Base-by-base conservation (phyloP, 2,888 invertebrate species). In the Doris montereyensis region DNA sequence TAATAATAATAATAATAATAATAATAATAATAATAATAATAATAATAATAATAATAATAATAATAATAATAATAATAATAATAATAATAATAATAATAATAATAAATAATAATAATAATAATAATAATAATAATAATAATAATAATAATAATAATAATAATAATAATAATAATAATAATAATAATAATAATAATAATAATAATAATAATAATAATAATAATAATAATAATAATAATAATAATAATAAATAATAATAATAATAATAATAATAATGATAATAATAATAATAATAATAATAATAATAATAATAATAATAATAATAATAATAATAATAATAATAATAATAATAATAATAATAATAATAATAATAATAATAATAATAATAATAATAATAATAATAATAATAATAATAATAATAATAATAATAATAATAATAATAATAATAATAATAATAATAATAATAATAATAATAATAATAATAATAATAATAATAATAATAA, bases 1-100 rank as follows among this genome's bases (percentile, higher is more conserved):
- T 62, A 62, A 24, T 62, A 62, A 21, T n/a, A 62, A 21, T 62
- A 62, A 21, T 62, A 62, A 21, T 62, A 62, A 21, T 62, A 62
- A 21, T 62, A 62, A 21, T 62, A 62, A 21, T 62, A 62, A 21
- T 62, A 62, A 24, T 62, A 62, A 21, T 62, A 62, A 21, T 62
- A 62, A 21, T 62, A 62, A 21, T 62, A 62, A 21, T 62, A 62
- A 21, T n/a, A 62, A 21, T 21, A 62, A 21, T 62, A 62, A 21
- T 24, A n/a, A 21, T 24, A 62, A 21, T 24, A 62, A 21, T 24
- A 62, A 21, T 24, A 62, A 21, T 24, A 62, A 21, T 24, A 62
- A 21, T 24, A 62, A 21, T 62, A 62, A 21, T 24, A 62, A 21
- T 62, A 62, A 21, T 24, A 13, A 62, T n/a, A n/a, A n/a, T n/a